phyloP scores from a whole-genome alignment of 2,797 vertebrate species.

The Sebastes dallii region DNA sequence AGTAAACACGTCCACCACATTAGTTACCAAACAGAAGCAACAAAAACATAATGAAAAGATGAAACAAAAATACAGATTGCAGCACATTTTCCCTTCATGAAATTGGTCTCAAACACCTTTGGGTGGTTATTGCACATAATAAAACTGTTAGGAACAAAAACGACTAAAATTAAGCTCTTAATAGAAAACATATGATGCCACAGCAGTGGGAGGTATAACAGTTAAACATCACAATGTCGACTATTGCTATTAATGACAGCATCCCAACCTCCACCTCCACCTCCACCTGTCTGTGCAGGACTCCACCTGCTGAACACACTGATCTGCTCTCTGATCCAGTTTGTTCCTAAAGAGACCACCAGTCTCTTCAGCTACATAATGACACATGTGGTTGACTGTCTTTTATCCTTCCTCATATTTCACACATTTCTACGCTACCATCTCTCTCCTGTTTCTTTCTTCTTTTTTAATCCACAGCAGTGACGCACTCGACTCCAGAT shows the following conservation, averaged over 20 bases:
- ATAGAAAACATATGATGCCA: conserved; percentile 44
- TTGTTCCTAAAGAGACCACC: conserved; percentile 7
- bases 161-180: conserved; percentile 6
- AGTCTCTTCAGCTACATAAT: conserved; percentile 47
- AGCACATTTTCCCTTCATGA: conserved; percentile 28
- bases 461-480: conserved; percentile 4
- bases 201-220: conserved; percentile 51
- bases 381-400: conserved; percentile 31
- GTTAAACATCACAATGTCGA: conserved; percentile 53
- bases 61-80: conserved; percentile 2
- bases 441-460: neutral
- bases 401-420: conserved; percentile 13
- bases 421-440: conserved; percentile 2
- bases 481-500: conserved; percentile 3
- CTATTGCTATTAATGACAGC: conserved; percentile 74
- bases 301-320: conserved; percentile 4
- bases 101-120: conserved; percentile 41
- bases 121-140: conserved; percentile 70
- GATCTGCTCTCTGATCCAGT: conserved; percentile 29
- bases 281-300: neutral
- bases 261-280: conserved; percentile 20
- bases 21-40: conserved; percentile 1
- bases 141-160: conserved; percentile 35
- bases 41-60: conserved; percentile 1
- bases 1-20: neutral